Evolutionary conservation across 2,888 invertebrate genomes (phyloP), one percentile per base, ranked within the genome.

Genomic region (Siphlonurus alternatus): DNA sequence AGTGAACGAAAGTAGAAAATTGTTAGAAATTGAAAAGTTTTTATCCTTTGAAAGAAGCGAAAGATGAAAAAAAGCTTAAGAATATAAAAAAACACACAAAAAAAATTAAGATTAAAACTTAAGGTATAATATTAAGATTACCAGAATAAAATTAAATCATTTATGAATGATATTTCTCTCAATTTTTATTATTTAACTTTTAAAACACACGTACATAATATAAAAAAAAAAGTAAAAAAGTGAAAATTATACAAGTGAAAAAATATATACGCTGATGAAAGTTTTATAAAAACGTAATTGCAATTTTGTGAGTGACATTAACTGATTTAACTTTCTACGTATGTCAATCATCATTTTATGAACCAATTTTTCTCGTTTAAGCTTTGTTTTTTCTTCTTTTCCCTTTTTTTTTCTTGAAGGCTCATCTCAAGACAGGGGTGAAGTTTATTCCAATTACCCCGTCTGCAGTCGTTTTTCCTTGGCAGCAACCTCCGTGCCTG

Each of bases 11-110:
- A n/a, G 38, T 38, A 10, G 38, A 38, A 38, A 38, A 38, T 38
- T 38, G 38, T 56, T 56, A 5, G 22, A 56, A 56, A 56, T 56
- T 56, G 56, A 56, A 56, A 56, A 56, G 56, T 56, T 56, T 56
- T 56, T 56, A 56, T 56, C 56, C 56, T 56, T 22, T 56, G 38
- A 38, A 15, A 38, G 38, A 10, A 15, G 38, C 5, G 5, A 38
- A 38, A n/a, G n/a, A 38, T 10, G 15, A 38, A 38, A 38, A 15
- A 38, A 38, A 38, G 38, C 38, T 38, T 38, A 38, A 38, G 38
- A 38, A 38, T 5, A 38, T 10, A 38, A 38, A 38, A 38, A 38
- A 38, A 38, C 5, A 38, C 5, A 38, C 5, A 38, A 38, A 38
- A 38, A 38, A 38, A 38, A 38, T 10, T 10, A 38, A 38, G 38